Percentiles rank a stretch among this genome's conserved stretches.
These are phyloP conservation scores for Clanis bilineata DNA, from an alignment of 2,888 invertebrate genomes.

Conservation along the genomic window DNA sequence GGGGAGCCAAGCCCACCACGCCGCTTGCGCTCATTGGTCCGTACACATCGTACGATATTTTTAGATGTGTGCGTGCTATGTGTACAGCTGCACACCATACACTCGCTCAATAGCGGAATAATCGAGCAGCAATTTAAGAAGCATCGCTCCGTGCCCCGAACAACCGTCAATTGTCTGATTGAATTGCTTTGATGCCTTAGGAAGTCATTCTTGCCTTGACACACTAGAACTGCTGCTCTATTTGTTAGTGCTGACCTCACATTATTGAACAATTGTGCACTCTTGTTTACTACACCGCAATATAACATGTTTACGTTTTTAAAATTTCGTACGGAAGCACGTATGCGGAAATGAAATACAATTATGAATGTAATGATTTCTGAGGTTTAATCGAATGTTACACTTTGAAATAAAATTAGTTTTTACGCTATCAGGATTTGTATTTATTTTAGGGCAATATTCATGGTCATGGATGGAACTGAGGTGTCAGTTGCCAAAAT, in stretches of 20 bases:
- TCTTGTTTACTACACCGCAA: constrained; percentile 5
- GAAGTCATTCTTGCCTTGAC: constrained; percentile 66
- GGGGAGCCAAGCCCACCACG: constrained; percentile 80
- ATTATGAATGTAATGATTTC: not conserved
- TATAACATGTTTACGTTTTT: not conserved
- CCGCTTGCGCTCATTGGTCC: constrained; percentile 61
- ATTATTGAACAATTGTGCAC: constrained; percentile 15
- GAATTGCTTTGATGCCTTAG: constrained; percentile 71
- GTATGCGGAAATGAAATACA: not conserved
- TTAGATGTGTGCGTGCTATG: constrained; percentile 57
- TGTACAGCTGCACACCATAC: constrained; percentile 49
- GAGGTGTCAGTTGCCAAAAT: no score
- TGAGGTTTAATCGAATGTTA: no score
- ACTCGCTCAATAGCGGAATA: constrained; percentile 57
- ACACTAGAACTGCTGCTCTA: constrained; percentile 41
- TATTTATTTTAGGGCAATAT: no score
- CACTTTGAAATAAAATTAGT: no score
- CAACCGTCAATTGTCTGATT: constrained; percentile 59
- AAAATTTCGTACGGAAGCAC: not conserved
- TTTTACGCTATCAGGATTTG: no score
- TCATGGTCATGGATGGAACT: no score
- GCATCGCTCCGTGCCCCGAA: constrained; percentile 48
- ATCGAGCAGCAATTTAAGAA: constrained; percentile 70
- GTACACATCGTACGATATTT: constrained; percentile 73
- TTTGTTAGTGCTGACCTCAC: constrained; percentile 46